phyloP scores from a whole-genome alignment of 2,113 vertebrate species.

The Barnardius zonarius region DNA sequence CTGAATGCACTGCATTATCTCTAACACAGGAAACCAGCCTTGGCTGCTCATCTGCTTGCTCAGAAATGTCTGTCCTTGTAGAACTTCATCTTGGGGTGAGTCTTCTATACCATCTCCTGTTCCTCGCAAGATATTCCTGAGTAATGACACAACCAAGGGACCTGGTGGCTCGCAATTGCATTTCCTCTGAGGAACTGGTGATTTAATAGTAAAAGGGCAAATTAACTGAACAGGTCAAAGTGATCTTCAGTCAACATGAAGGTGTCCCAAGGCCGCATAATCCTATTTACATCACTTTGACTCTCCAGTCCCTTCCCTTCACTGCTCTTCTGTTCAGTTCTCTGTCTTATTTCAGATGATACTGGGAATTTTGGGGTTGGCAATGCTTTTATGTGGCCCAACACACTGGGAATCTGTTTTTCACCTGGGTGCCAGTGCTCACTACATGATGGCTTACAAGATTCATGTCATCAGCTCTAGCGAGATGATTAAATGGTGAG shows the following conservation, averaged over 20 bases:
- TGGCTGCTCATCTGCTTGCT: background rate
- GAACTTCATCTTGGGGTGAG: background rate
- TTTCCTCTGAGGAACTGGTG: background rate
- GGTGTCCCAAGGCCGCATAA: background rate
- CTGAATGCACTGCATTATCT: background rate
- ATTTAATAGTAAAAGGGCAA: background rate
- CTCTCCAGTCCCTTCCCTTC: background rate
- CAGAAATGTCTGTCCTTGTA: background rate
- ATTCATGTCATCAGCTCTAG: background rate
- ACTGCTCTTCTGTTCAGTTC: background rate
- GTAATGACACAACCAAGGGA: background rate
- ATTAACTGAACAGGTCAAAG: background rate
- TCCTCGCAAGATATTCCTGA: background rate
- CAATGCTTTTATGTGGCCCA: background rate
- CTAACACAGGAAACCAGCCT: background rate
- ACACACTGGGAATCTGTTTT: background rate
- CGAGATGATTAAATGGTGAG: background rate
- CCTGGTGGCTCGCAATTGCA: background rate
- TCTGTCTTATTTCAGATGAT: background rate
- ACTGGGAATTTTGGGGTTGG: background rate
- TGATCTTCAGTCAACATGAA: background rate
- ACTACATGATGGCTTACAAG: background rate
- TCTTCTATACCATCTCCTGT: background rate
- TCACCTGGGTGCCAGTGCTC: background rate
- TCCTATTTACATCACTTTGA: accelerated